Conservation (phyloP, 2,797 vertebrate genomes). For the Crenichthys baileyi region DNA sequence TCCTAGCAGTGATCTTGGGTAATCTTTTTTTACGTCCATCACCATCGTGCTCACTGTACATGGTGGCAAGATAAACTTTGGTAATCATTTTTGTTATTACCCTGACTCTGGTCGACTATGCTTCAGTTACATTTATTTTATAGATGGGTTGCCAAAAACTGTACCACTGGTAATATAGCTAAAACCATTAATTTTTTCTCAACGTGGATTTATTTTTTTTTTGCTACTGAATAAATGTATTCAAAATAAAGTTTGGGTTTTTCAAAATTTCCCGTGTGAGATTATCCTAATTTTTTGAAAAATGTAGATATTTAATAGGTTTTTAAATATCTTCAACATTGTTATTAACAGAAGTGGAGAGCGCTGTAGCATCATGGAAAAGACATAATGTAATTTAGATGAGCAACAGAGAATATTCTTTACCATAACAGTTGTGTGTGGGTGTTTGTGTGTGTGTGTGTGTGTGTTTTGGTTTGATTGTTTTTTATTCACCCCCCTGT, state of each 20-base stretch:
- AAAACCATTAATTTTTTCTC: not conserved
- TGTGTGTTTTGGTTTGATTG: conserved; percentile 26
- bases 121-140: not conserved
- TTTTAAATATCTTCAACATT: not conserved
- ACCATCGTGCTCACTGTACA: not conserved
- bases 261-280: not conserved
- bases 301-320: not conserved
- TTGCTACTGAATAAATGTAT: not conserved
- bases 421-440: not conserved
- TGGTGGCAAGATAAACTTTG: not conserved
- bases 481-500: conserved; percentile 11
- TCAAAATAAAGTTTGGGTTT: not conserved
- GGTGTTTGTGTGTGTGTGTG: conserved; percentile 8
- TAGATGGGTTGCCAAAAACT: not conserved
- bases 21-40: not conserved
- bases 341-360: not conserved
- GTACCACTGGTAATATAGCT: not conserved
- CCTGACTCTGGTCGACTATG: not conserved
- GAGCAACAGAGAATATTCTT: not conserved
- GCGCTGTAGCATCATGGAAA: not conserved
- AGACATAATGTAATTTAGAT: not conserved
- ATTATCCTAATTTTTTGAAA: not conserved
- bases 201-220: not conserved
- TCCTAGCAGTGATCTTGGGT: not conserved
- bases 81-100: not conserved